These are phyloP conservation scores for Microctenopoma steveboyesi DNA, from an alignment of 2,797 vertebrate species.

Conservation along the genomic window DNA sequence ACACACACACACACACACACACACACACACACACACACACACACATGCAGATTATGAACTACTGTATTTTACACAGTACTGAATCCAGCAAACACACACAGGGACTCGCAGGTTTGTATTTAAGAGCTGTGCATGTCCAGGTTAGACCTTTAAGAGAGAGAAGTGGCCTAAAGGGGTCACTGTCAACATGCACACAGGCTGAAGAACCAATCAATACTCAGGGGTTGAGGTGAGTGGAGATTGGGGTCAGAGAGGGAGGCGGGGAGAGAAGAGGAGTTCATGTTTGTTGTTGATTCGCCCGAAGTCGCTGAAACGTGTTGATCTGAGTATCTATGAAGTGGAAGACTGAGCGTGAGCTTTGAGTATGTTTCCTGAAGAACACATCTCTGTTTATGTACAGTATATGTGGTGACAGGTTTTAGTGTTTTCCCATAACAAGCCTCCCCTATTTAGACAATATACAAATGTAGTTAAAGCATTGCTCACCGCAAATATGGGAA, in stretches of 20 bases:
- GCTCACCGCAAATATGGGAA: slow-evolving; percentile 16
- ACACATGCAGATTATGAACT: slow-evolving; percentile 9
- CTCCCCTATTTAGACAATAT: slow-evolving; percentile 6
- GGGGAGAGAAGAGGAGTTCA: slow-evolving; percentile 7
- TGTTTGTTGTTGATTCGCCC: slow-evolving; percentile 25
- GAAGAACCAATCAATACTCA: slow-evolving; percentile 62
- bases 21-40: slow-evolving; percentile 37
- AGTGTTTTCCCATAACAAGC: background rate
- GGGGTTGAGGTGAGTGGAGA: slow-evolving; percentile 4
- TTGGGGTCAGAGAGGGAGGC: slow-evolving; percentile 28
- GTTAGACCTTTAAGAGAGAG: slow-evolving; percentile 44
- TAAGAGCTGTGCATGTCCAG: slow-evolving; percentile 13
- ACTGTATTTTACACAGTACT: background rate
- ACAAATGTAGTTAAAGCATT: slow-evolving; percentile 16
- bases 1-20: no score
- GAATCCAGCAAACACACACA: no score
- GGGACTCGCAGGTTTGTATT: slow-evolving; percentile 32
- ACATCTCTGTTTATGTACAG: slow-evolving; percentile 1
- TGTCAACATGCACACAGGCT: slow-evolving; percentile 74
- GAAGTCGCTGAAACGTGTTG: slow-evolving; percentile 6
- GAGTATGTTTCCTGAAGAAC: background rate
- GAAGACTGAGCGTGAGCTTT: background rate
- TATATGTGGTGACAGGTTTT: background rate
- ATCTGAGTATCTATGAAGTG: background rate
- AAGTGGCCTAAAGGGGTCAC: slow-evolving; percentile 78